phyloP scores from a whole-genome alignment of 2,888 invertebrate genomes.

The Amaurobius ferox region DNA sequence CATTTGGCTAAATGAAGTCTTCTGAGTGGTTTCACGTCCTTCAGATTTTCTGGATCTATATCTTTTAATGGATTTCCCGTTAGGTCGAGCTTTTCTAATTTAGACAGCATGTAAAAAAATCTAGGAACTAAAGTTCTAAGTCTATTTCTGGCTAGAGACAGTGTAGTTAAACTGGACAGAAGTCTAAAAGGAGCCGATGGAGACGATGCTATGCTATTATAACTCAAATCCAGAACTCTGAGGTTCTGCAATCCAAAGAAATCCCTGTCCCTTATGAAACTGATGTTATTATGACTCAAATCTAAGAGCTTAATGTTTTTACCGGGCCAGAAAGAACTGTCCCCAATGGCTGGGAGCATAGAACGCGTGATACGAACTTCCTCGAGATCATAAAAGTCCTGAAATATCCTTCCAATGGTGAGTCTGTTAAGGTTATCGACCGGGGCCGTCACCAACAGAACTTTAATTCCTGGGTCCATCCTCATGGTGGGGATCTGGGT shows the following conservation, averaged over 20 bases:
- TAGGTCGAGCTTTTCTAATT: conserved; percentile 83
- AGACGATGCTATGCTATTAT: conserved; percentile 86
- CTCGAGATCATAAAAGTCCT: conserved; percentile 81
- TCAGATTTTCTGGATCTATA: conserved; percentile 89
- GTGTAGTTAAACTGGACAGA: conserved; percentile 83
- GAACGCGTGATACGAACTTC: conserved; percentile 83
- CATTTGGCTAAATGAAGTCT: conserved; percentile 86
- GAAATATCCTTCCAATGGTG: conserved; percentile 85
- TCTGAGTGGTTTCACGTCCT: conserved; percentile 85
- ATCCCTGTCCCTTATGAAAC: conserved; percentile 83
- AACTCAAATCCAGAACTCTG: conserved; percentile 84
- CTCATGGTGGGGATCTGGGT: conserved; percentile 82
- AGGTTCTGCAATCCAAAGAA: conserved; percentile 87
- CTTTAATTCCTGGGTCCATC: conserved; percentile 83
- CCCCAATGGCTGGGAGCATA: conserved; percentile 86
- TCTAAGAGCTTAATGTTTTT: conserved; percentile 80
- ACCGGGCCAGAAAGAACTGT: conserved; percentile 85
- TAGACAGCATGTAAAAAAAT: conserved; percentile 75
- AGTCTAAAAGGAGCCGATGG: conserved; percentile 87
- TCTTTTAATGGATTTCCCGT: conserved; percentile 86
- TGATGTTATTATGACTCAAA: conserved; percentile 86
- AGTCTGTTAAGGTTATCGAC: conserved; percentile 79
- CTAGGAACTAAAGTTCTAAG: conserved; percentile 75
- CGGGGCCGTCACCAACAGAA: conserved; percentile 84
- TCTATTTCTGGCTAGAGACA: conserved; percentile 81